Percentiles rank a stretch among this genome's conserved stretches.
Evolutionary conservation across 2,113 vertebrate genomes (phyloP).

Genomic region (Andinoacara biseriatus): DNA sequence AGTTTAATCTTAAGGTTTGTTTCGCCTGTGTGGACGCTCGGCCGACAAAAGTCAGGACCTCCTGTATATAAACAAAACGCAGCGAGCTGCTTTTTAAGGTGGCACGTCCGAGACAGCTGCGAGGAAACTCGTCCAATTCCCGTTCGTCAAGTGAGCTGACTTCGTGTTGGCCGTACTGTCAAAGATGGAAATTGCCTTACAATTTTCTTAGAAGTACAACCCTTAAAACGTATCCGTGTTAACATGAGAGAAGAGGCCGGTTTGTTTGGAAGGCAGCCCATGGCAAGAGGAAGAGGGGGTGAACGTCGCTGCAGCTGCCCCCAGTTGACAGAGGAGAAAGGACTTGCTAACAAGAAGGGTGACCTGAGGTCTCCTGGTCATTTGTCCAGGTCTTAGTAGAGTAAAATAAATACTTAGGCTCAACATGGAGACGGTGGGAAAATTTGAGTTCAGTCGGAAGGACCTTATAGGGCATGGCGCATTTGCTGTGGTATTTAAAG

Average conservation of each 20-base stretch:
- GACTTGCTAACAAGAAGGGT: conserved; percentile 38
- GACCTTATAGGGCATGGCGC: conserved; percentile 97
- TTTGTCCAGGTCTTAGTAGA: conserved; percentile 34
- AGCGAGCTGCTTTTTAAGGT: conserved; percentile 75
- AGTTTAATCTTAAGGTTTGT: not conserved
- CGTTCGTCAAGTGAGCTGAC: conserved; percentile 20
- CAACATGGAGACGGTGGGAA: conserved; percentile 91
- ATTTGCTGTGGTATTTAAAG: conserved; percentile 97
- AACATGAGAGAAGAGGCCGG: conserved; percentile 82
- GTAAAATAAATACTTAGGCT: not conserved
- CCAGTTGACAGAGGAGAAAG: conserved; percentile 65
- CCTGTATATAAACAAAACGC: conserved; percentile 80
- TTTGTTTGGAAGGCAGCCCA: conserved; percentile 78
- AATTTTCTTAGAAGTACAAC: conserved; percentile 48
- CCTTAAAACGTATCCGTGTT: conserved; percentile 33
- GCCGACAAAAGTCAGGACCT: conserved; percentile 31
- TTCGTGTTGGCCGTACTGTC: not conserved
- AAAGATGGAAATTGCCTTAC: conserved; percentile 39
- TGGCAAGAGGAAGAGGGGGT: conserved; percentile 77
- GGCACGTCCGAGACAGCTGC: conserved; percentile 46
- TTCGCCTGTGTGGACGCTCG: not conserved
- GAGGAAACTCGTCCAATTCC: not conserved
- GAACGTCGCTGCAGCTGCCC: conserved; percentile 73
- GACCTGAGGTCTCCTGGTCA: conserved; percentile 49
- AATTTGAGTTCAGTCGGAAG: conserved; percentile 97